Base-by-base conservation (phyloP, 30 jellyfish, hydroid and myxozoan species). In the Phacellophora camtschatica region DNA sequence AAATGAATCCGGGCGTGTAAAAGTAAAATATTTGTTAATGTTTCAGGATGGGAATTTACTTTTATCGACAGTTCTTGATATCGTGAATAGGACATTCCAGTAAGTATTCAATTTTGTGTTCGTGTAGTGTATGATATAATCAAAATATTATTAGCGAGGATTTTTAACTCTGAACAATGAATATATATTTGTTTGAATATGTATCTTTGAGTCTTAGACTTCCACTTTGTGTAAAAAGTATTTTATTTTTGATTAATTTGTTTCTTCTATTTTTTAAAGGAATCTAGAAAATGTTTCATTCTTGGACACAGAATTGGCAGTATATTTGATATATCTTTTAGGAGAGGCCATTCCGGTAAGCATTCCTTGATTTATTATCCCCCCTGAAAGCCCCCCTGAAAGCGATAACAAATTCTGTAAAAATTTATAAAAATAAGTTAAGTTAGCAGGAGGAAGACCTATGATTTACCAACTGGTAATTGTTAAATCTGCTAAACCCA, bases 321-420 rank as follows among this genome's bases (percentile, higher is more conserved):
- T 92, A 19, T 77, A 92, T 45, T 74, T 81, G 7, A 45, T 92
- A 16, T 92, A 92, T 49, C 81, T 90, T n/a, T 87, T 92, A 7
- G 98, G 96, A 4, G 98, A 92, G 48, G 95, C 96, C 5, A 61
- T 85, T 69, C 98, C 97, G 68, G 98, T 92, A 92, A 13, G 96
- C 46, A 45, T 42, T 29, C 13, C 16, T 29, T 5, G 2, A 56
- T 13, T 3, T 6, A 28, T n/a, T 5, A 15, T 25, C 55, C 16
- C 13, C 16, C 16, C 16, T 41, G 55, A 8, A 8, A 8, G 55
- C 16, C 55, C 55, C 9, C 13, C 16, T 8, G 55, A 41, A 16
- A 16, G 55, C 13, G 13, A 41, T 9, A 8, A 8, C 16, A 16
- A n/a, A n/a, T n/a, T n/a, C n/a, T n/a, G n/a, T n/a, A n/a, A n/a